These are phyloP conservation scores for Eulemur rubriventer DNA, from an alignment of 2,797 vertebrate genomes.

Conservation along the genomic window DNA sequence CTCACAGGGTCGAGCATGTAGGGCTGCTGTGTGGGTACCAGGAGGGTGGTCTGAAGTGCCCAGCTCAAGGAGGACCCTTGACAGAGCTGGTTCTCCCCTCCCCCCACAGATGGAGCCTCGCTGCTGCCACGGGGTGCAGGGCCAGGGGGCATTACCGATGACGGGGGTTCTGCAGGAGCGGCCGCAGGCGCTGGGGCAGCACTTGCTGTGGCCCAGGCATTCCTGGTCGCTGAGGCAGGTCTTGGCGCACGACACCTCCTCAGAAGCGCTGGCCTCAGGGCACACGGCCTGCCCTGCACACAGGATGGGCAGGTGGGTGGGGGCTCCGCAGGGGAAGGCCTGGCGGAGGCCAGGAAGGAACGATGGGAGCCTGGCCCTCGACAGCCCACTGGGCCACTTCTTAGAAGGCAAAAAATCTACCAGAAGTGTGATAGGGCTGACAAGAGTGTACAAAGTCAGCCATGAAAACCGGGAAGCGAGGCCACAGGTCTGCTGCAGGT, in stretches of 20 bases:
- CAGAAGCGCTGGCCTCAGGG: not conserved
- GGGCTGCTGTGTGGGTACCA: not conserved
- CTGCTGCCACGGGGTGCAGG: not conserved
- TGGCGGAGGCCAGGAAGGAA: not conserved
- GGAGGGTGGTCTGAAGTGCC: not conserved
- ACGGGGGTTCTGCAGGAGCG: not conserved
- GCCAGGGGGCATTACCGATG: not conserved
- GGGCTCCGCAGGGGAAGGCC: too few species aligned
- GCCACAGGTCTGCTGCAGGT: fast-evolving
- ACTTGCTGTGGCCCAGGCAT: not conserved
- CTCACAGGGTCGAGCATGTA: fast-evolving
- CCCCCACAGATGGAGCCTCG: not conserved
- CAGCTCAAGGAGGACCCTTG: not conserved
- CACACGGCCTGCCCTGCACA: not conserved
- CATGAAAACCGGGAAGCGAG: not conserved
- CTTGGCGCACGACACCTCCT: not conserved
- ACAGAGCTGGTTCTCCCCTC: not conserved
- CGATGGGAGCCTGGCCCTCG: fast-evolving
- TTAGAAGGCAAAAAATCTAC: not conserved
- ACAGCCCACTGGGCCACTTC: not conserved
- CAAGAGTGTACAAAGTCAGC: not conserved
- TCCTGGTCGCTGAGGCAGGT: not conserved
- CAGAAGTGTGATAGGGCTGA: not conserved
- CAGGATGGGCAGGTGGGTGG: not conserved
- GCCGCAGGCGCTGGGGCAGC: not conserved